Evolutionary conservation across 1,140 invertebrate species (phyloP).

Genomic region (Episyrphus balteatus): DNA sequence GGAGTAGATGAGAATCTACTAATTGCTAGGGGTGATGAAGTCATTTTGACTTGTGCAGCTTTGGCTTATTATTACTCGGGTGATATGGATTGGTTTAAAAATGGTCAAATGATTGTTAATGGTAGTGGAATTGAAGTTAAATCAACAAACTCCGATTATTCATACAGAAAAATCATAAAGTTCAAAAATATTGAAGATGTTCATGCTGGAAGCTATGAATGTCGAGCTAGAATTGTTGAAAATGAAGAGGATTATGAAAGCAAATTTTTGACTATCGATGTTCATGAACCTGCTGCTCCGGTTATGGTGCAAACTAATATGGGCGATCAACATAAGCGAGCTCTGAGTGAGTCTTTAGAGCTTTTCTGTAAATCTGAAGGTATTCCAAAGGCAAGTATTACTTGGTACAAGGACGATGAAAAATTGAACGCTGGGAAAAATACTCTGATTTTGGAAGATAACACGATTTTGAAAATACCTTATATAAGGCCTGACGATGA

Average conservation of each 20-base stretch:
- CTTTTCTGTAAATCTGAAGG: constrained; percentile 35
- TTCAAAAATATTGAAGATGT: constrained; percentile 16
- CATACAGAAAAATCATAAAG: constrained; percentile 19
- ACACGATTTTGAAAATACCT: constrained; percentile 20
- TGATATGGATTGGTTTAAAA: constrained; percentile 35
- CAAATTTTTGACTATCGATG: constrained; percentile 16
- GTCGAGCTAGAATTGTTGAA: constrained; percentile 16
- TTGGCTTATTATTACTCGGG: constrained; percentile 42
- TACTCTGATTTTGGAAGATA: constrained; percentile 38
- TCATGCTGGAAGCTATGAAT: constrained; percentile 27
- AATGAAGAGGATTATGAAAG: constrained; percentile 11
- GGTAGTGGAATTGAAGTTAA: constrained; percentile 8
- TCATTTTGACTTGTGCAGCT: constrained; percentile 43
- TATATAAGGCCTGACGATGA: constrained; percentile 32
- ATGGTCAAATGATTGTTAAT: constrained; percentile 6
- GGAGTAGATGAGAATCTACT: constrained; percentile 18
- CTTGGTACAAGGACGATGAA: constrained; percentile 38
- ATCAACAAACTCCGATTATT: constrained; percentile 15
- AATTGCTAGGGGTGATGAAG: constrained; percentile 41
- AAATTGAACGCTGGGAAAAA: constrained; percentile 16
- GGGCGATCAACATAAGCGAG: constrained; percentile 20
- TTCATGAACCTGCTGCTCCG: constrained; percentile 22
- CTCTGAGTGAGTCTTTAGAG: constrained; percentile 30
- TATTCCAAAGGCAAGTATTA: constrained; percentile 37
- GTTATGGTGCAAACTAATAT: constrained; percentile 25